Evolutionary conservation across 2,888 invertebrate species (phyloP).

Genomic region (Eurytoma californica): DNA sequence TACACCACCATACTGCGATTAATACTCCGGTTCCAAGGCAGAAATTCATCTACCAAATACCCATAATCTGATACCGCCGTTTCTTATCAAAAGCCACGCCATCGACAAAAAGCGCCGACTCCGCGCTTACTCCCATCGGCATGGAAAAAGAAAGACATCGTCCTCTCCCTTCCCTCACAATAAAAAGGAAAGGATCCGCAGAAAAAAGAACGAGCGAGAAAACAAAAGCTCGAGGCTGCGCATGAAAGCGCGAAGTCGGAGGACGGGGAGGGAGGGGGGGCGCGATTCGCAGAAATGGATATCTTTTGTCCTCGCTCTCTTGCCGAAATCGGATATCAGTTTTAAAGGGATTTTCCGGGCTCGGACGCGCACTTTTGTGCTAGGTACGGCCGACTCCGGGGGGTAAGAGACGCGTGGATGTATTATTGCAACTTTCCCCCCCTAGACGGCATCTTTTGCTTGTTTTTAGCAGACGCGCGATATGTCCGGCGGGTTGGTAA

Average conservation of each 20-base stretch:
- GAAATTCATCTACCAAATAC: too few species aligned
- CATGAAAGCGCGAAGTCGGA: constrained; percentile 32
- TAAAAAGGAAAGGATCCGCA: not conserved
- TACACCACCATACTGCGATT: too few species aligned
- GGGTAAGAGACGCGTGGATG: constrained; percentile 39
- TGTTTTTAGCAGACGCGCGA: constrained; percentile 53
- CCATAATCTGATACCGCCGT: too few species aligned
- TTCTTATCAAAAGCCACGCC: too few species aligned
- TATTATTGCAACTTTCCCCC: constrained; percentile 26
- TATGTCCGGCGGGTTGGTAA: constrained; percentile 55
- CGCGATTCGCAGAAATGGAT: constrained; percentile 36
- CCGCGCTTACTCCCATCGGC: too few species aligned
- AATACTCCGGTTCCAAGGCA: too few species aligned
- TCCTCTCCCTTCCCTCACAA: too few species aligned
- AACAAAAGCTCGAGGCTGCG: constrained; percentile 1
- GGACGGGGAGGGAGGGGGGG: constrained; percentile 7
- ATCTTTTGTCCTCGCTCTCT: constrained; percentile 49
- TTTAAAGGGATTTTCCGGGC: constrained; percentile 52
- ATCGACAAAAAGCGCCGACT: too few species aligned
- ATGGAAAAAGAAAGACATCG: not conserved
- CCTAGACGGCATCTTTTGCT: constrained; percentile 45
- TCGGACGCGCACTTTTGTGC: constrained; percentile 32
- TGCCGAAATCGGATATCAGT: constrained; percentile 56
- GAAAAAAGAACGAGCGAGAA: constrained; percentile 3
- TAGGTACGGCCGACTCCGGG: constrained; percentile 22